Evolutionary conservation across 37 sponge, comb jelly and placozoan species (phyloP), one percentile per base, ranked within the genome.

Genomic region (Bolinopsis microptera): DNA sequence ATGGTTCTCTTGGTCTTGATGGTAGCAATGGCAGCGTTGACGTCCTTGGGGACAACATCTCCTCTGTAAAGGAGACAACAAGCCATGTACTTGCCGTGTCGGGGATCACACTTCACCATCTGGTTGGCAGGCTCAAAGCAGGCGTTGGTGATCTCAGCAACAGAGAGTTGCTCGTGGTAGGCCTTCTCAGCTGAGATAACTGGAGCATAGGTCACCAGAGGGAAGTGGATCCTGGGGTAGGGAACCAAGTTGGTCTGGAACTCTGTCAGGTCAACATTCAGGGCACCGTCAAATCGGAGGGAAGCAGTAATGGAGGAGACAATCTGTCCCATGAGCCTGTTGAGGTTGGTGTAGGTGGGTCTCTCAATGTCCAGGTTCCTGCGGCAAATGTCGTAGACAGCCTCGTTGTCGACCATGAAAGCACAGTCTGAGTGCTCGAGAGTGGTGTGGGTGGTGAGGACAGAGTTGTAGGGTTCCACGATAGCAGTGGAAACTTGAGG

Each of bases 141-240:
- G 76, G 93, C 93, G 72, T 93, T 93, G 38, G 93, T 93, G 76
- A 93, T 24, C 26, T 93, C 93, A 93, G 93, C 38, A 69, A 93
- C 93, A 28, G 93, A 74, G 76, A 93, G 93, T 35, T 93, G 93
- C 39, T 93, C 93, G 93, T 93, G 93, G 76, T 93, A 93, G 38
- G 98, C 98, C 93, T 98, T 98, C 95, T 98, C 98, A 34, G 98
- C 97, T 23, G 97, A 97, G 93, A 98, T 97, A 92, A 98, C 95
- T 32, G 98, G 98, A 37, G 98, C 96, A 94, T 98, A 98, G 70
- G 98, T 98, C 35, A 96, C 97, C 82, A 98, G 95, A 27, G 98
- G 98, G 94, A 98, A 97, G 95, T 98, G 98, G 34, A 93, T 93
- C 74, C 93, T 69, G 74, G 93, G 93, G 93, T 93, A 93, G 37